Percentiles rank a stretch among this genome's conserved stretches.
phyloP scores from a whole-genome alignment of 2,888 invertebrate species.

The Yponomeuta sedellus region DNA sequence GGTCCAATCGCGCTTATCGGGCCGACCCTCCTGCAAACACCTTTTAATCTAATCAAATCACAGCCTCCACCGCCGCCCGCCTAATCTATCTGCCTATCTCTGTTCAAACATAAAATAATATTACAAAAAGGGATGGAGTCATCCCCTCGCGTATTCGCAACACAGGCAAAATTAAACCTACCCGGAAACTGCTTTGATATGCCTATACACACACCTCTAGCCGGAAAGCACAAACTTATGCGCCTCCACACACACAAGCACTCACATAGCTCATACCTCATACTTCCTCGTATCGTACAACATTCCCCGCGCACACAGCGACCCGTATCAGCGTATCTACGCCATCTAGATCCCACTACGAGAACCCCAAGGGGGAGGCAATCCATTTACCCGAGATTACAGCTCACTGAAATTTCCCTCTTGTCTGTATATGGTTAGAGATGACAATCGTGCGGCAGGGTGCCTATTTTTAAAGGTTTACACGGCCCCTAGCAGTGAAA shows the following conservation, averaged over 20 bases:
- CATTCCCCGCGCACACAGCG: constrained; percentile 47
- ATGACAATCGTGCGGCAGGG: constrained; percentile 70
- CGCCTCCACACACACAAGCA: constrained; percentile 30
- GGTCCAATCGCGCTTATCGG: constrained; percentile 74
- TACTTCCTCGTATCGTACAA: constrained; percentile 2
- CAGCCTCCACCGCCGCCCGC: constrained; percentile 67
- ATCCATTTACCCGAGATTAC: constrained; percentile 68
- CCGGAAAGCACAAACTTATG: constrained; percentile 59
- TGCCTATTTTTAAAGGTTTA: constrained; percentile 74
- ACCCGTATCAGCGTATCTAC: constrained; percentile 72
- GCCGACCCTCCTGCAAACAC: constrained; percentile 65
- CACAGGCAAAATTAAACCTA: constrained; percentile 73
- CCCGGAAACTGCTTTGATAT: constrained; percentile 57
- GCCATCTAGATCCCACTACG: constrained; percentile 76
- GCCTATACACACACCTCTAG: constrained; percentile 54
- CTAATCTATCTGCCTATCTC: constrained; percentile 74
- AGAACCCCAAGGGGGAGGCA: constrained; percentile 75
- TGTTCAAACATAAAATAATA: constrained; percentile 72
- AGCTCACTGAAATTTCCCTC: constrained; percentile 57
- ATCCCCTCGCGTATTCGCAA: constrained; percentile 73
- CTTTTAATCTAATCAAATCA: constrained; percentile 77
- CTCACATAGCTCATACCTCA: constrained; percentile 31
- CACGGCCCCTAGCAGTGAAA: constrained; percentile 77
- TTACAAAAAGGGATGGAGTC: constrained; percentile 71
- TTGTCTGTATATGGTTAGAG: constrained; percentile 62